These are phyloP conservation scores for Cryptotis parvus DNA, from an alignment of 2,113 vertebrate genomes.

Conservation along the genomic window DNA sequence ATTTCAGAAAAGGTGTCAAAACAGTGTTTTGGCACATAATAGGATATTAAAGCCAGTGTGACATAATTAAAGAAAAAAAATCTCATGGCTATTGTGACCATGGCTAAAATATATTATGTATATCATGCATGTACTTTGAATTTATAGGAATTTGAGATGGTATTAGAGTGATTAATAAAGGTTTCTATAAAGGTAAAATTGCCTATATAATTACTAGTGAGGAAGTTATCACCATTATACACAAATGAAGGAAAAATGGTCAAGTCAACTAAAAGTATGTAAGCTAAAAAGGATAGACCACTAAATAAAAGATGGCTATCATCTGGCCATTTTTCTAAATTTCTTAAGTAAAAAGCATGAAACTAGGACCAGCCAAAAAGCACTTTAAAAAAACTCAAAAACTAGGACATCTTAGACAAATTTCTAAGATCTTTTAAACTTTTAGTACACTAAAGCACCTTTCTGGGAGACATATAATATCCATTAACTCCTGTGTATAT, in stretches of 20 bases:
- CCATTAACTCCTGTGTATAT: background rate
- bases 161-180: background rate
- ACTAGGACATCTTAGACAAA: background rate
- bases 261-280: background rate
- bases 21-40: too few species aligned
- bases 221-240: background rate
- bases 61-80: background rate
- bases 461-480: background rate
- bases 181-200: background rate
- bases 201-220: background rate
- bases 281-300: background rate
- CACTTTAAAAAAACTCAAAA: slow-evolving; percentile 3
- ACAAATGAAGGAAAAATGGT: background rate
- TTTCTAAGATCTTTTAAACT: background rate
- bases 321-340: background rate
- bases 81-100: background rate
- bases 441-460: background rate
- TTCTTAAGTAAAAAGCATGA: background rate
- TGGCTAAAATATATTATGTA: too few species aligned
- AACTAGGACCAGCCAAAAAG: background rate
- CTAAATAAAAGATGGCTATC: background rate
- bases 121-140: too few species aligned
- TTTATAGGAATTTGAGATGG: too few species aligned
- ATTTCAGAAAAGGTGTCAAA: too few species aligned
- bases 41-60: too few species aligned